Conservation (phyloP, 2,888 invertebrate genomes). For the Lepidonotus clava region DNA sequence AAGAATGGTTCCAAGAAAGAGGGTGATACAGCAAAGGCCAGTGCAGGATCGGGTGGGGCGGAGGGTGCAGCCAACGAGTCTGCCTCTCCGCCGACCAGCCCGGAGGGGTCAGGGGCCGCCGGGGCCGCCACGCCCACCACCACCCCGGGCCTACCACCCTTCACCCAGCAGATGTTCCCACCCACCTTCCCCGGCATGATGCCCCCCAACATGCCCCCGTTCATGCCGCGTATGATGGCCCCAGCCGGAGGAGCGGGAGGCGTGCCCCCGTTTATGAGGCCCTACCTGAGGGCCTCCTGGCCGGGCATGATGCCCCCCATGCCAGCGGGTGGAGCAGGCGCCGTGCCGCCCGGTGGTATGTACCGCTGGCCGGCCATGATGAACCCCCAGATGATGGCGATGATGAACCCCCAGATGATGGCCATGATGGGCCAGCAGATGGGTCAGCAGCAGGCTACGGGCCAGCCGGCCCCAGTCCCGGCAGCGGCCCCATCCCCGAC, state of each 20-base stretch:
- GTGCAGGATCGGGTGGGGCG: neutral
- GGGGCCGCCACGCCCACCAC: neutral
- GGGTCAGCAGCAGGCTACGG: neutral
- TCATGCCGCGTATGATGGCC: neutral
- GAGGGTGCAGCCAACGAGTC: neutral
- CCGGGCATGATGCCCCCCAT: conserved; percentile 43
- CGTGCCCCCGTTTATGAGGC: conserved; percentile 8
- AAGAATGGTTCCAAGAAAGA: conserved; percentile 26
- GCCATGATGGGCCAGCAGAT: conserved; percentile 45
- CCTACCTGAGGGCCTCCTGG: conserved; percentile 45
- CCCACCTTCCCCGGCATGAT: conserved; percentile 6
- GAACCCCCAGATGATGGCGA: conserved; percentile 36
- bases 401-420: conserved; percentile 38
- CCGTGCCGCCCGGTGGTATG: conserved; percentile 9
- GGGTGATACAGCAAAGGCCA: neutral
- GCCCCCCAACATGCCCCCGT: conserved; percentile 25
- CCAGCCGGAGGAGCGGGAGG: neutral
- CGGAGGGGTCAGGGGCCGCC: neutral
- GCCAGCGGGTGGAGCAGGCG: neutral
- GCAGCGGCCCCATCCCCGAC: neutral
- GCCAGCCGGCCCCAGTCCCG: neutral
- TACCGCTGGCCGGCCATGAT: conserved; percentile 31
- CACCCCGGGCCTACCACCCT: conserved; percentile 4
- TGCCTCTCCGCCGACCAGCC: neutral
- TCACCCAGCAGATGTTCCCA: conserved; percentile 4